Evolutionary conservation across 2,888 invertebrate species (phyloP).

Genomic region (Nomada ruficornis): DNA sequence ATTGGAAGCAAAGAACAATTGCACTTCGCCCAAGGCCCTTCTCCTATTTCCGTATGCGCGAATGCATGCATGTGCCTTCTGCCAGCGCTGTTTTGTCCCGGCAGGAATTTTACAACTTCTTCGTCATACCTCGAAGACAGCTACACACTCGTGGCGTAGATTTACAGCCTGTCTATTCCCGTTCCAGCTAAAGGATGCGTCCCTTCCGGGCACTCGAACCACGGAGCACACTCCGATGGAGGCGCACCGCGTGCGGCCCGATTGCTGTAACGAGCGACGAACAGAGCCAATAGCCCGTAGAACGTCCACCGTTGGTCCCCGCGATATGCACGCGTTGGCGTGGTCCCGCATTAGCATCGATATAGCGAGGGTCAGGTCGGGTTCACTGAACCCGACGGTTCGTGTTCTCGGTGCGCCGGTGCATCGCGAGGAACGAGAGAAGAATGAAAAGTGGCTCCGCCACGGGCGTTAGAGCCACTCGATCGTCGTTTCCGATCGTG

Average conservation of each 20-base stretch:
- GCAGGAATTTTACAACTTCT: too few species aligned
- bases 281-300: constrained; percentile 36
- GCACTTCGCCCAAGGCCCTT: too few species aligned
- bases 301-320: constrained; percentile 54
- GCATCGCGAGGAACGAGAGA: constrained; percentile 72
- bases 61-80: too few species aligned
- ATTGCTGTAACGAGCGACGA: constrained; percentile 58
- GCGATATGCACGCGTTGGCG: constrained; percentile 71
- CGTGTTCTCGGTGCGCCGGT: constrained; percentile 65
- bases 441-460: constrained; percentile 66
- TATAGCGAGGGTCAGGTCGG: constrained; percentile 80
- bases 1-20: too few species aligned
- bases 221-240: constrained; percentile 5
- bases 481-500: constrained; percentile 32
- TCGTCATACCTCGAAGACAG: too few species aligned
- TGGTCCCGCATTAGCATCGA: constrained; percentile 81
- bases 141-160: background rate
- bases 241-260: constrained; percentile 45
- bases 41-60: too few species aligned
- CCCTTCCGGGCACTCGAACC: constrained; percentile 60
- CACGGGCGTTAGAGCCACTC: constrained; percentile 52
- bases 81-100: too few species aligned
- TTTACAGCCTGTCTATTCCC: constrained; percentile 38
- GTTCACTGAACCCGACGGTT: constrained; percentile 80
- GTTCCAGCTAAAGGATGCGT: constrained; percentile 47